Conservation (phyloP, 2,113 vertebrate species). For the Melanostigma gelatinosum region DNA sequence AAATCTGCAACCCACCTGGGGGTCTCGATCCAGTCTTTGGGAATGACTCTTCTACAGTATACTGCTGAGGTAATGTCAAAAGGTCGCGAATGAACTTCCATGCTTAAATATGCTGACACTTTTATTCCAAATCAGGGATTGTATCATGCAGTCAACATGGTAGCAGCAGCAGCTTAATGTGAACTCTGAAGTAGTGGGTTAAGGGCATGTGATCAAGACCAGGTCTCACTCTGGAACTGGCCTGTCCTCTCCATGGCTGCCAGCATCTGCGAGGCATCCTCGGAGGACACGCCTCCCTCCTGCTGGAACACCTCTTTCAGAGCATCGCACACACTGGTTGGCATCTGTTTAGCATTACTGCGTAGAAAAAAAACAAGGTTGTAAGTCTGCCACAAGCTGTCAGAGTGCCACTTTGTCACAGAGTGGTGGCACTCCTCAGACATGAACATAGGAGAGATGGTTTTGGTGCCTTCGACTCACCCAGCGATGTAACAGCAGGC, state of each 20-base stretch:
- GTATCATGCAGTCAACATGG: neutral
- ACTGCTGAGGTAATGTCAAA: neutral
- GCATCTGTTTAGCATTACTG: conserved; percentile 94
- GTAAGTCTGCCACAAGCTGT: no score
- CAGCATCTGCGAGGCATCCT: conserved; percentile 84
- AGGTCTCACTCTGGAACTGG: conserved; percentile 95
- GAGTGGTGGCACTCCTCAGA: no score
- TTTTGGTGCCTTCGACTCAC: conserved; percentile 79
- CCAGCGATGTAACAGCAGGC: conserved; percentile 92
- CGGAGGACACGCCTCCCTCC: conserved; percentile 82
- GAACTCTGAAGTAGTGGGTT: neutral
- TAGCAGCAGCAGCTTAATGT: neutral
- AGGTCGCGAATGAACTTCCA: neutral
- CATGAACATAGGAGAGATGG: neutral
- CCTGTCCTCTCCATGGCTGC: conserved; percentile 82
- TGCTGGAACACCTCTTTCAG: conserved; percentile 83
- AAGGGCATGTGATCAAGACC: conserved; percentile 84
- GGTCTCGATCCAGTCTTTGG: no score
- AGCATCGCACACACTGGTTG: conserved; percentile 83
- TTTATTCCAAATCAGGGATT: neutral
- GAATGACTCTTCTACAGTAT: neutral
- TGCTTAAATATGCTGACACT: neutral
- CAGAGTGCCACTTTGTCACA: no score
- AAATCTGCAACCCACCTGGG: no score
- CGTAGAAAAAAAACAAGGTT: neutral